Base-by-base conservation (phyloP, 2,888 invertebrate genomes). In the Creontiades dilutus region DNA sequence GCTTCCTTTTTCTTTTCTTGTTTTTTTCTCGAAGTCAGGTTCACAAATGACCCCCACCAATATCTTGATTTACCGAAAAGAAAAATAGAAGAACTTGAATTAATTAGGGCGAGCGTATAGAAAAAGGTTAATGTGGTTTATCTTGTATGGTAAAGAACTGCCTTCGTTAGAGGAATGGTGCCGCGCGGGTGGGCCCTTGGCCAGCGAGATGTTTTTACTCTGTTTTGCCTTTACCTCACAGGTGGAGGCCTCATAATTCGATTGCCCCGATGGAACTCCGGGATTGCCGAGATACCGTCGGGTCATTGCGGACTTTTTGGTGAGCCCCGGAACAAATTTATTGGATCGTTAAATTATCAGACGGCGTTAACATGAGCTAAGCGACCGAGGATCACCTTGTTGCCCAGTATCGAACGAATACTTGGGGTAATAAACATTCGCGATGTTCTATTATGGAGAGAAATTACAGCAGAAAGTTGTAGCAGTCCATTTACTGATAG, bases 121-220 rank as follows among this genome's bases (percentile, higher is more conserved):
- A 68, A 68, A 68, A 68, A 68, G 68, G 11, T 19, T 68, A 68
- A 68, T 68, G 68, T 13, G 68, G 68, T 68, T 68, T 68, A 68
- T 68, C 68, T 68, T 68, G 23, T 68, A 68, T 13, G 23, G 68
- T 68, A 68, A 23, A 68, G 61, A 61, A 61, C 61, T 61, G 61
- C 61, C 61, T 16, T 61, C 61, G 61, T 61, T 61, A 61, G 37
- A 37, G 16, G 57, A 57, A 57, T 68, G 68, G 68, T 68, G 19
- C 68, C 68, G 68, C 68, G 68, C 68, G 68, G 68, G 68, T 68
- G 68, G 68, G 11, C 68, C 16, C 68, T 27, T n/a, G 57, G 57
- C 57, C 19, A 52, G 37, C 37, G 37, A 12, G 52, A 61, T 68
- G 68, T 68, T 68, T 68, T 68, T 68, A 27, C 68, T 68, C 23